Evolutionary conservation across 1,140 invertebrate species (phyloP), one percentile per base, ranked within the genome.

Genomic region (Trachymyrmex cornetzi): DNA sequence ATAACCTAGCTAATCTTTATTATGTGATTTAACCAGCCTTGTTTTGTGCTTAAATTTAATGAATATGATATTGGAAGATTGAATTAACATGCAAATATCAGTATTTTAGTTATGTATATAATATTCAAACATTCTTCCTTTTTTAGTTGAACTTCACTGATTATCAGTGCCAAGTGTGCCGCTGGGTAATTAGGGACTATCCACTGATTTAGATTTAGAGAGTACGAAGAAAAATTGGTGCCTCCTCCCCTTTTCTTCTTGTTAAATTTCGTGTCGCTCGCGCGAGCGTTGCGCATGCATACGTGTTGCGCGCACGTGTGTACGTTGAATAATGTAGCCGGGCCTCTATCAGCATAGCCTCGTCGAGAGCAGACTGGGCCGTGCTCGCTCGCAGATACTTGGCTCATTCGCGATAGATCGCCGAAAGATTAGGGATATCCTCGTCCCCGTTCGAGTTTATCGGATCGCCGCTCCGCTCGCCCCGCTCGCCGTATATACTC

Each of bases 341-440:
- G 85, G 64, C 64, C 80, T 86, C 84, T 93, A 92, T 93, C 92
- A 87, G 90, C 87, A 87, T 91, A 93, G 89, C 90, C 88, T 89
- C 85, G 87, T 77, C 82, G 87, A 91, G 77, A 85, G 90, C 80
- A 74, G 77, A 66, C 74, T 64, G 34, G 69, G 63, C 85, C 87
- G 72, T 63, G 90, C 69, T 71, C 74, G 87, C 89, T 89, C 86
- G 90, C 91, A 89, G 88, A 92, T 94, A 94, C 93, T 94, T 93
- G 92, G 92, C 91, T 93, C 92, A 94, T 92, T 94, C 93, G 92
- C 94, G 91, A 91, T 92, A 94, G 94, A 94, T 94, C 92, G 90
- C 88, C 91, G 91, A 92, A 86, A 94, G 94, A 94, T 95, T 93
- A 93, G 88, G 81, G 64, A 90, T 90, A 88, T 90, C 90, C 90